Conservation (phyloP, 1,140 invertebrate genomes). For the Augochlora pura region DNA sequence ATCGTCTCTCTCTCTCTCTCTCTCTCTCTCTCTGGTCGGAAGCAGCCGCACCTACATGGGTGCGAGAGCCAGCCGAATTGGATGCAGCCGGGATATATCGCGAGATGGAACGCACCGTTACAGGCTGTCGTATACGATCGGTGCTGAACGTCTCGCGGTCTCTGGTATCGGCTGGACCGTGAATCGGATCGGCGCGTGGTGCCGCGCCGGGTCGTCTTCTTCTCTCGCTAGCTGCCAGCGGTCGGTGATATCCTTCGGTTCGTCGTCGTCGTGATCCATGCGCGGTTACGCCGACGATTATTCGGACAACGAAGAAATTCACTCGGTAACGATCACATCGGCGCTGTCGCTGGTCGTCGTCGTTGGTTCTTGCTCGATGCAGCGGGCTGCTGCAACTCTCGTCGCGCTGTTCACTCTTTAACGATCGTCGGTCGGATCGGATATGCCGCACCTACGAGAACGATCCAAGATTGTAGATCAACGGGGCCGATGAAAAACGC, state of each 20-base stretch:
- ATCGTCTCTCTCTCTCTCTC: too few relatives aligned
- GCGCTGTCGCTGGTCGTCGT: not conserved
- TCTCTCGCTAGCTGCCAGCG: slow-evolving; percentile 4
- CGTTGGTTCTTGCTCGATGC: not conserved
- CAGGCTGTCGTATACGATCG: slow-evolving; percentile 12
- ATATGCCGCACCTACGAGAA: slow-evolving; percentile 36
- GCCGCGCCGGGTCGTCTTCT: too few relatives aligned
- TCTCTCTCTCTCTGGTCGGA: not conserved
- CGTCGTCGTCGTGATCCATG: slow-evolving; percentile 2
- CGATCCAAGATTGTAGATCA: slow-evolving; percentile 8
- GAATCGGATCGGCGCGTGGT: not conserved
- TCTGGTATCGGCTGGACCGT: not conserved
- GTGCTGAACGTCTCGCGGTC: not conserved
- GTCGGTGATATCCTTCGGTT: not conserved
- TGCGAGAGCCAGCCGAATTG: not conserved
- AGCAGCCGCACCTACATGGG: not conserved
- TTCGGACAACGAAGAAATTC: not conserved
- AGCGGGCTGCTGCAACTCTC: not conserved
- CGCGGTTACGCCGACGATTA: not conserved
- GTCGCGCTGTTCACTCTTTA: not conserved
- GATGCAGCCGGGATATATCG: not conserved
- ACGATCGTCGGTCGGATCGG: not conserved
- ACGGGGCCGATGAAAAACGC: not conserved
- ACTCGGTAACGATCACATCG: not conserved
- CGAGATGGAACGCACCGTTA: not conserved